Percentiles rank a stretch among this genome's conserved stretches.
Evolutionary conservation across 2,888 invertebrate genomes (phyloP).

Genomic region (Torymus auratus): DNA sequence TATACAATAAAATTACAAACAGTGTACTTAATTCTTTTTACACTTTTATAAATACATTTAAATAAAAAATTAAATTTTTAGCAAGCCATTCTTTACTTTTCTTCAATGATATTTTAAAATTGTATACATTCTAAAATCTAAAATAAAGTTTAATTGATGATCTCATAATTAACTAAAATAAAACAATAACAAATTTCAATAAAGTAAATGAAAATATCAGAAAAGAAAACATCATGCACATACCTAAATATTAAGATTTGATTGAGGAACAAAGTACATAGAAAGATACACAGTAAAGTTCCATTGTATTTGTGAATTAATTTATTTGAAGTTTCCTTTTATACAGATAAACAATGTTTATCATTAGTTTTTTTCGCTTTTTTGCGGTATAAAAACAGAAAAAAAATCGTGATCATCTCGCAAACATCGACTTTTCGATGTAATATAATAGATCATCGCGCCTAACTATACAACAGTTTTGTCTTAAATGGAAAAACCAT

Average conservation of each 20-base stretch:
- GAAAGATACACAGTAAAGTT: constrained; percentile 15
- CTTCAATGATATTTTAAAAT: constrained; percentile 5
- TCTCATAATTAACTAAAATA: constrained; percentile 22
- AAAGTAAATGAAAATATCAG: background rate
- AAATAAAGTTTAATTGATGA: constrained; percentile 1
- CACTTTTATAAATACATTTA: constrained; percentile 3
- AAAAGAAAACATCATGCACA: constrained; percentile 23
- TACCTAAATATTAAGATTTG: constrained; percentile 10
- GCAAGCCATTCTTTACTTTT: background rate
- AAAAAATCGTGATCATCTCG: constrained; percentile 50
- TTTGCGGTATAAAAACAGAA: constrained; percentile 59
- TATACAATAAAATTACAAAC: background rate
- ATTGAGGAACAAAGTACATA: constrained; percentile 55
- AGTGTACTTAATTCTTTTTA: constrained; percentile 2
- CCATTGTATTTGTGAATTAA: constrained; percentile 54
- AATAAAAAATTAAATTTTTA: constrained; percentile 1
- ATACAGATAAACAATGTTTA: constrained; percentile 59
- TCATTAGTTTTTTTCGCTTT: constrained; percentile 52
- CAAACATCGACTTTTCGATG: constrained; percentile 38
- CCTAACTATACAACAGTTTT: constrained; percentile 54
- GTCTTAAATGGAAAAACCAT: constrained; percentile 47
- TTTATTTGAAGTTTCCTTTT: constrained; percentile 58
- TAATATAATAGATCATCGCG: constrained; percentile 40
- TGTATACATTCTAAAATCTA: constrained; percentile 10
- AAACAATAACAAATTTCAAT: constrained; percentile 17